Base-by-base conservation (phyloP, 1,140 invertebrate species). In the Metopolophium dirhodum region DNA sequence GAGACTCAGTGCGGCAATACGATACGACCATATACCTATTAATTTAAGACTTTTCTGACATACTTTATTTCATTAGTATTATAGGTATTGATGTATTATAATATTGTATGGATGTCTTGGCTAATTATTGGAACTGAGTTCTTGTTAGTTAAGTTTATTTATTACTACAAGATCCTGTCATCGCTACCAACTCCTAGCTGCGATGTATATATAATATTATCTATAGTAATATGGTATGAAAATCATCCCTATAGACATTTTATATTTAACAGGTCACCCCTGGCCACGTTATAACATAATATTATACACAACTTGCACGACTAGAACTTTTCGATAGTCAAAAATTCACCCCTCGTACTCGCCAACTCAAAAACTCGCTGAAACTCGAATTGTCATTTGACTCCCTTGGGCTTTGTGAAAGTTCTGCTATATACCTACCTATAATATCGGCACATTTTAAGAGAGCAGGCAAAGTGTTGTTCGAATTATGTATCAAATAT, bases 331-430 rank as follows among this genome's bases (percentile, higher is more conserved):
- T 54, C 51, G 14, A 77, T 77, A 77, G 61, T 77, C 30, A 18
- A 77, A 68, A 77, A 77, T 77, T 77, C 30, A n/a, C 61, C 61
- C 61, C 61, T 77, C 61, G 61, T 77, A 77, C n/a, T 77, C 61
- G 2, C 30, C 11, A 18, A n/a, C 61, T n/a, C 6, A 77, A 77
- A 77, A 77, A 77, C 30, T 68, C 30, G 14, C 30, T 68, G 61
- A 68, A 68, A 68, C 61, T 77, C 6, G 61, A 77, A 77, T n/a
- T 77, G 61, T 77, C 30, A 77, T 77, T 77, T 77, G n/a, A 30
- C 30, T 77, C 61, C 61, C 61, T n/a, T 18, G n/a, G 61, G 61
- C n/a, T 77, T 7, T 0, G 61, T 18, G n/a, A n/a, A 77, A 77
- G 14, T 77, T 77, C 61, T 77, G n/a, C 61, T 35, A 77, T n/a